Evolutionary conservation across 2,888 invertebrate genomes (phyloP), one percentile per base, ranked within the genome.

Genomic region (Caenorhabditis auriculariae): DNA sequence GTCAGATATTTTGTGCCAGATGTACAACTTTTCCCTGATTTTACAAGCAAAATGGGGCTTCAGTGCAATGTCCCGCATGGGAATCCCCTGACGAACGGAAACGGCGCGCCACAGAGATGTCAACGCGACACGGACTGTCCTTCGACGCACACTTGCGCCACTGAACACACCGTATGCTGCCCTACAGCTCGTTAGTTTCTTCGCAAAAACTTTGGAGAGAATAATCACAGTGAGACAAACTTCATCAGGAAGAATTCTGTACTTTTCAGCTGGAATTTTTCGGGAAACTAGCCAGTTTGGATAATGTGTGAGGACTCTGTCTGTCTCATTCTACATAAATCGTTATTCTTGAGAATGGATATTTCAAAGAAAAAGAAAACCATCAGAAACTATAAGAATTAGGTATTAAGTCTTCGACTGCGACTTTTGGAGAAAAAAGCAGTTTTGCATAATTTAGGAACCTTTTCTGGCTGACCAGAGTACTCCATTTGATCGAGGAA

Each of bases 1-100:
- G 73, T 51, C 73, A 73, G 44, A 43, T 60, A 2, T 73, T 70
- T 47, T 73, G 73, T 46, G 66, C 69, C n/a, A 60, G 65, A 62
- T 53, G 72, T 72, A 19, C n/a, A n/a, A n/a, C n/a, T n/a, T n/a
- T n/a, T n/a, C 15, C 9, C 32, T 32, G 9, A 32, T 32, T 12
- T 32, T 9, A 12, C 15, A 32, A 12, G 15, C 15, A 12, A 32
- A 32, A 12, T 32, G 15, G 9, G 32, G 19, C 50, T 62, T 28
- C 44, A 65, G 65, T 71, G 49, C 52, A 58, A 61, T 65, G 65
- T 23, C 43, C 68, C 51, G 1, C 65, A 70, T 38, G 73, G 73
- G 9, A 53, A 50, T 17, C 73, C 73, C 0, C 52, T 73, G 24
- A 68, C 68, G 3, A 69, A 66, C 27, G 72, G 70, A 17, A 62